A percentile compares a stretch with the other conserved stretches of the same genome.
Conservation (phyloP, 2,888 invertebrate species). For the Lycophotia porphyrea region DNA sequence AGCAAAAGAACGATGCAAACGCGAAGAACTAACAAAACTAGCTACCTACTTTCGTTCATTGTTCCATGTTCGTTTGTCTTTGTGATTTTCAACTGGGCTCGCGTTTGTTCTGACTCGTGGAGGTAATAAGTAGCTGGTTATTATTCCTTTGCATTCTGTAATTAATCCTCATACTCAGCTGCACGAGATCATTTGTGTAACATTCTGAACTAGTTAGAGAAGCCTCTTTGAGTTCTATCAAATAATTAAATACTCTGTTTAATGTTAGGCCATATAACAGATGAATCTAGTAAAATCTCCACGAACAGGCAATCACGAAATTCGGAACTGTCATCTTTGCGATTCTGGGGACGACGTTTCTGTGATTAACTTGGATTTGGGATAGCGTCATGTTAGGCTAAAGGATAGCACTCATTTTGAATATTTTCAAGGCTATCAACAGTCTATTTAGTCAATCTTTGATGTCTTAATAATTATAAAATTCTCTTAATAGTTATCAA, state of each 20-base stretch:
- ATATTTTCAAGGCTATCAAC: not conserved
- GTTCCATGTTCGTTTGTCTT: constrained; percentile 74
- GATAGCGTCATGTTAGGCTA: not conserved
- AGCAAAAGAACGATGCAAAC: constrained; percentile 61
- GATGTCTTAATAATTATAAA: not conserved
- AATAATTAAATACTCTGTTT: not conserved
- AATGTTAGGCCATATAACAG: not conserved
- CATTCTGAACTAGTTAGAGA: constrained; percentile 10
- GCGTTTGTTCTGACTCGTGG: constrained; percentile 67
- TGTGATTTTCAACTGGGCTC: constrained; percentile 74
- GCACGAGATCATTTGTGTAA: constrained; percentile 6
- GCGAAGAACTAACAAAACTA: constrained; percentile 68
- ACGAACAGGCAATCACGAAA: not conserved
- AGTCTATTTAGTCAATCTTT: too few relatives aligned
- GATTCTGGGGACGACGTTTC: constrained; percentile 21
- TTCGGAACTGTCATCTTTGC: not conserved
- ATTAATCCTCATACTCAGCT: constrained; percentile 43
- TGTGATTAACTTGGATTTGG: constrained; percentile 16
- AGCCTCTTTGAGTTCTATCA: not conserved
- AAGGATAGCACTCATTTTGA: not conserved
- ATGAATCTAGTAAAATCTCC: not conserved
- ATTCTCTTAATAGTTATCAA: not conserved
- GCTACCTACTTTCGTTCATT: constrained; percentile 70
- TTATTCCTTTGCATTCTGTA: constrained; percentile 60
- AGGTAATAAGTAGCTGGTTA: constrained; percentile 61